Evolutionary conservation across 2,113 vertebrate genomes (phyloP).

Genomic region (Herpetotheres cachinnans): DNA sequence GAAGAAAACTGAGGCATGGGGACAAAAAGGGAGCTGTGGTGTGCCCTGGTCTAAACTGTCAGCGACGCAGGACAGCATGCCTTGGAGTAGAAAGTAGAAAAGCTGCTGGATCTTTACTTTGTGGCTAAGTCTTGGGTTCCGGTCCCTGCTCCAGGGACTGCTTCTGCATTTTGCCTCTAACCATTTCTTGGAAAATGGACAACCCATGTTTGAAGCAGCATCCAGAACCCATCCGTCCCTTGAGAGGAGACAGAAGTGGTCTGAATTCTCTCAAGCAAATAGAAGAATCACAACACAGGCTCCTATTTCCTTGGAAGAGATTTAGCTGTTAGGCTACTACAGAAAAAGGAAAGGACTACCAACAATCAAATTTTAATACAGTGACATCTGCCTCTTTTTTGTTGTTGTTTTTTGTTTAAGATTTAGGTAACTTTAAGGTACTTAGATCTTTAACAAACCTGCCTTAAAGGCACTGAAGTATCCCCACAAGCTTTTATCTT

Average conservation of each 20-base stretch:
- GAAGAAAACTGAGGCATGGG: background rate
- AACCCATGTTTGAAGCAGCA: background rate
- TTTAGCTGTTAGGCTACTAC: background rate
- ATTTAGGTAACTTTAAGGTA: background rate
- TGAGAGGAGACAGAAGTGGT: background rate
- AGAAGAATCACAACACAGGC: background rate
- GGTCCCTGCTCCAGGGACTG: background rate
- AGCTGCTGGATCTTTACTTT: background rate
- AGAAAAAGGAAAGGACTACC: background rate
- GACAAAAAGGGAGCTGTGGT: rapidly evolving
- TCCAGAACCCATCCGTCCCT: background rate
- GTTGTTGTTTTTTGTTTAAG: background rate
- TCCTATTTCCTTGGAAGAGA: background rate
- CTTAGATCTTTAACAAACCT: background rate
- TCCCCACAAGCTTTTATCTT: background rate
- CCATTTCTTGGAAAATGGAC: background rate
- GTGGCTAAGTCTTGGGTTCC: background rate
- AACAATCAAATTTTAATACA: background rate
- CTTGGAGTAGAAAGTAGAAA: background rate
- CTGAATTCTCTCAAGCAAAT: background rate
- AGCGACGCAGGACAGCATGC: background rate
- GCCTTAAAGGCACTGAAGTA: background rate
- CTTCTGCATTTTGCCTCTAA: background rate
- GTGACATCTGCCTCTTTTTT: background rate
- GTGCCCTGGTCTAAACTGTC: background rate